Conservation (phyloP, 1,140 invertebrate genomes). For the Saccostrea cuccullata region DNA sequence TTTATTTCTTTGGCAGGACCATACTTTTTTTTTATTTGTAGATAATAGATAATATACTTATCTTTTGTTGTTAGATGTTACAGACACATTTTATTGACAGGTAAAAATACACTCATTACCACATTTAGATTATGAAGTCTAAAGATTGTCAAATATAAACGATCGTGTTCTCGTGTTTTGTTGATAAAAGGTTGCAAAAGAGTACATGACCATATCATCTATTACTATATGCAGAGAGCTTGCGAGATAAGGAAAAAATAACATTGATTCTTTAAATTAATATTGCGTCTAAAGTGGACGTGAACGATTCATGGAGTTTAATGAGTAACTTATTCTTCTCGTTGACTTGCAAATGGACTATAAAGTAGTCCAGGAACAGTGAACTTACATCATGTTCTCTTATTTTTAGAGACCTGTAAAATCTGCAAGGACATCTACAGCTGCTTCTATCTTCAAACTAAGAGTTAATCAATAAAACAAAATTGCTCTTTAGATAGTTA, state of each 20-base stretch:
- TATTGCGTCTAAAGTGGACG: not conserved
- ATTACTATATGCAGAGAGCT: not conserved
- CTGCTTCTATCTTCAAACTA: not conserved
- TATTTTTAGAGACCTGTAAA: slow-evolving; percentile 18
- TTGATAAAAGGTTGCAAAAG: too few species aligned
- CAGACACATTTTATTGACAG: too few species aligned
- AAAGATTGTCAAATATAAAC: too few species aligned
- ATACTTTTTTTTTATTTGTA: too few species aligned
- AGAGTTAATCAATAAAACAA: slow-evolving; percentile 32
- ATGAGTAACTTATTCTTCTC: not conserved
- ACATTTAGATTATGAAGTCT: too few species aligned
- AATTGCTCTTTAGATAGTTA: not conserved
- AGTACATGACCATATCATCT: not conserved
- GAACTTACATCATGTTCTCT: not conserved
- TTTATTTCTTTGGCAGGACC: not conserved
- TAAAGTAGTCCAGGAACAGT: not conserved
- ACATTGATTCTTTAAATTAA: too few species aligned
- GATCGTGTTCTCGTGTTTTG: too few species aligned
- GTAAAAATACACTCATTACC: too few species aligned
- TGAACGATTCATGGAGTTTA: not conserved
- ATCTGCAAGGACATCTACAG: slow-evolving; percentile 26
- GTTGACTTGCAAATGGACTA: slow-evolving; percentile 4
- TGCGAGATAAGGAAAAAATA: not conserved
- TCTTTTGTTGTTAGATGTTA: too few species aligned
- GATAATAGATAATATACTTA: too few species aligned